Conservation (phyloP, 2,888 invertebrate species). For the Dyspetes luteomarginatus region DNA sequence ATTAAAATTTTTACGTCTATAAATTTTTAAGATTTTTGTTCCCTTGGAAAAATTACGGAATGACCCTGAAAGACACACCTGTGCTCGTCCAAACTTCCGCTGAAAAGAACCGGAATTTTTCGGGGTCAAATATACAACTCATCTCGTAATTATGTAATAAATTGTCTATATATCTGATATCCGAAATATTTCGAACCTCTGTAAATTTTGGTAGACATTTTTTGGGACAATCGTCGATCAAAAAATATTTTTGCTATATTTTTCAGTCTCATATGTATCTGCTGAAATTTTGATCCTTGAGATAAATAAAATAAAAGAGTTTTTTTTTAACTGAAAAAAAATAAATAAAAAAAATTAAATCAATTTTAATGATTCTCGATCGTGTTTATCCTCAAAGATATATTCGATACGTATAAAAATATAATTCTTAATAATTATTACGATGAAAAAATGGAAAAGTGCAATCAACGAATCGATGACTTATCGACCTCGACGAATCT, state of each 20-base stretch:
- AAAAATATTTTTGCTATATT: not conserved
- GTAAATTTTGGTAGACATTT: too few species aligned
- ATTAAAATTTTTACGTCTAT: not conserved
- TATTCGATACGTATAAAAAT: conserved; percentile 33
- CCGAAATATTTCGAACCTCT: not conserved
- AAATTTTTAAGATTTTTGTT: not conserved
- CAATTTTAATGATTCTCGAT: conserved; percentile 19
- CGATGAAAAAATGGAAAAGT: conserved; percentile 15
- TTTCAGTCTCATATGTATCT: not conserved
- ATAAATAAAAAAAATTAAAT: conserved; percentile 7
- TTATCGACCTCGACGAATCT: conserved; percentile 43
- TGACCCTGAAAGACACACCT: conserved; percentile 7
- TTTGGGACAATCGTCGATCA: conserved; percentile 4
- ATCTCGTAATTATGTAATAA: conserved; percentile 20
- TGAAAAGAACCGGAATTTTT: conserved; percentile 2
- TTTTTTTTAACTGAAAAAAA: not conserved
- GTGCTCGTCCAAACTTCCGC: not conserved
- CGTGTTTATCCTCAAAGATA: not conserved
- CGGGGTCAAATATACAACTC: not conserved
- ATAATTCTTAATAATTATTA: conserved; percentile 40
- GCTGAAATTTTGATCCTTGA: not conserved
- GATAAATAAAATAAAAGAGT: not conserved
- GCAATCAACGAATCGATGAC: conserved; percentile 44
- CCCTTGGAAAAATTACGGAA: not conserved
- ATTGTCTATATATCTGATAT: not conserved